Evolutionary conservation across 2,888 invertebrate species (phyloP).

Genomic region (Drosophila eohydei): DNA sequence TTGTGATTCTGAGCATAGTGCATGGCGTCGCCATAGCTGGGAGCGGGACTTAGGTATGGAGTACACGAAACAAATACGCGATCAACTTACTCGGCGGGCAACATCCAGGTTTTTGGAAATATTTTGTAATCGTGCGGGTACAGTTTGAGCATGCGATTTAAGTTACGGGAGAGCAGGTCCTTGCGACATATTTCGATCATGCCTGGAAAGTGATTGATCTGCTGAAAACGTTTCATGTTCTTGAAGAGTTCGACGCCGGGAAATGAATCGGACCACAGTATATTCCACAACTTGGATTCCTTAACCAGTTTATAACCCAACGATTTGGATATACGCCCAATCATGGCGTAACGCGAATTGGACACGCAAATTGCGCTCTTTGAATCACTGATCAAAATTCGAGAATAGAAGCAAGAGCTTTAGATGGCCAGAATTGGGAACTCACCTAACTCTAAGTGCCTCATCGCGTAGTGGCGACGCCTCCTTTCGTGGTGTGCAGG

Average conservation of each 20-base stretch:
- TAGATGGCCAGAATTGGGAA: background rate
- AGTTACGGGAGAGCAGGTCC: conserved; percentile 94
- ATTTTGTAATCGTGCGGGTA: conserved; percentile 96
- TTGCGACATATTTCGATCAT: conserved; percentile 96
- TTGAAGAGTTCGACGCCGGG: conserved; percentile 94
- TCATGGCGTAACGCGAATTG: conserved; percentile 81
- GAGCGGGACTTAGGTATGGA: background rate
- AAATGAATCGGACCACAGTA: conserved; percentile 95
- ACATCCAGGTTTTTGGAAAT: conserved; percentile 97
- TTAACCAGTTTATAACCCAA: conserved; percentile 86
- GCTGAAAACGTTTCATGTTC: conserved; percentile 96
- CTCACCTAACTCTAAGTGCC: conserved; percentile 61
- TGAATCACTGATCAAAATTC: conserved; percentile 39
- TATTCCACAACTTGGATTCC: conserved; percentile 94
- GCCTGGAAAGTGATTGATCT: conserved; percentile 97
- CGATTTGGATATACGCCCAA: conserved; percentile 81
- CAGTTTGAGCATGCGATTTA: conserved; percentile 94
- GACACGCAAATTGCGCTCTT: conserved; percentile 82
- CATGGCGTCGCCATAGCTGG: conserved; percentile 89
- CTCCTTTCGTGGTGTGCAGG: conserved; percentile 53
- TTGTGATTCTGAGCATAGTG: conserved; percentile 86
- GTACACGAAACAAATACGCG: background rate
- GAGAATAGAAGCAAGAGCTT: too few species aligned
- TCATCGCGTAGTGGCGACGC: conserved; percentile 12
- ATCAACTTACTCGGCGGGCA: conserved; percentile 92